phyloP scores from a whole-genome alignment of 2,113 vertebrate genomes.

The Thunnus thynnus region DNA sequence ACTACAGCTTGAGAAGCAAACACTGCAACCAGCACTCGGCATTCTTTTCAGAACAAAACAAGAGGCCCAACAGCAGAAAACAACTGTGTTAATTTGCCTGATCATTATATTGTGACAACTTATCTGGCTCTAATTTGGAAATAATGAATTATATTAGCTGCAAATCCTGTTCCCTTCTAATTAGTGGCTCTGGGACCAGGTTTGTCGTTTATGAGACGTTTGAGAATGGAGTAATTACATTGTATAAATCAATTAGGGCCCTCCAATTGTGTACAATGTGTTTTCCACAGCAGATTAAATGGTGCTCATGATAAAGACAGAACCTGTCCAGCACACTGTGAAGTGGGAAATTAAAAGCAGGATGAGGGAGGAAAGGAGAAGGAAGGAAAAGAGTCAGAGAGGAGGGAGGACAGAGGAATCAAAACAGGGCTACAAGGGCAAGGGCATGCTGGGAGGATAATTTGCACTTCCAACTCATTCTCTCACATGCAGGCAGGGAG shows the following conservation, averaged over 20 bases:
- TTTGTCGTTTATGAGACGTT: slow-evolving; percentile 77
- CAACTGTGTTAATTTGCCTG: slow-evolving; percentile 66
- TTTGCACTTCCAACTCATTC: slow-evolving; percentile 73
- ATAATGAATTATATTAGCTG: slow-evolving; percentile 82
- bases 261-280: slow-evolving; percentile 72
- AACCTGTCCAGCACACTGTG: slow-evolving; percentile 69
- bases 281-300: slow-evolving; percentile 79
- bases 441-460: slow-evolving; percentile 78
- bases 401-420: slow-evolving; percentile 63
- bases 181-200: slow-evolving; percentile 78
- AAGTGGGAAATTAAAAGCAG: slow-evolving; percentile 65
- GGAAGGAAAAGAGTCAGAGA: slow-evolving; percentile 31
- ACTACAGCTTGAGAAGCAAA: slow-evolving; percentile 17
- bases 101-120: slow-evolving; percentile 77
- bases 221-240: slow-evolving; percentile 75
- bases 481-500: slow-evolving; percentile 77
- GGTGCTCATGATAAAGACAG: slow-evolving; percentile 70
- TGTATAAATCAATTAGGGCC: slow-evolving; percentile 80
- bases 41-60: slow-evolving; percentile 35
- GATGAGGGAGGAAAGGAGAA: slow-evolving; percentile 43
- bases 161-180: slow-evolving; percentile 79
- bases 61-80: slow-evolving; percentile 61
- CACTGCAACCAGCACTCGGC: background rate
- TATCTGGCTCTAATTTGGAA: slow-evolving; percentile 77
- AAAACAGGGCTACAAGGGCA: slow-evolving; percentile 72